These are phyloP conservation scores for Bombus confusus DNA, from an alignment of 1,140 invertebrate species.

Conservation along the genomic window DNA sequence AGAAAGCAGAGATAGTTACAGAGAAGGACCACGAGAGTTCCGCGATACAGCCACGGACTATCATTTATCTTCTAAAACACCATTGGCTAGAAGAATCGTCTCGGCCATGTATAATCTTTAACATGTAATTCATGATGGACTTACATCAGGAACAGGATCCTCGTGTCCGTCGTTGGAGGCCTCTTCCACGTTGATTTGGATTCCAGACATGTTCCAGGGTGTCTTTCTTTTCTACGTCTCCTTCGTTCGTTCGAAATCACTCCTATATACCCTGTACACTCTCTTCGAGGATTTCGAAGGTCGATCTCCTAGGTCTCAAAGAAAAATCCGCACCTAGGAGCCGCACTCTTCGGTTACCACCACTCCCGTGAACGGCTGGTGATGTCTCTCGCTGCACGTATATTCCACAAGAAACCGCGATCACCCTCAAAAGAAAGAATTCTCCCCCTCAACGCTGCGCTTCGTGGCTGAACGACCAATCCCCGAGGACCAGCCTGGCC, in stretches of 20 bases:
- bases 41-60: constrained; percentile 25
- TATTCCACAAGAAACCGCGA: constrained; percentile 63
- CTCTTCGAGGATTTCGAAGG: neutral
- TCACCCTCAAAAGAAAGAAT: constrained; percentile 32
- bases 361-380: constrained; percentile 50
- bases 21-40: constrained; percentile 53
- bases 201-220: constrained; percentile 67
- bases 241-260: constrained; percentile 3
- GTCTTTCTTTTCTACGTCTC: constrained; percentile 11
- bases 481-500: neutral
- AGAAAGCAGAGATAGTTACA: constrained; percentile 54
- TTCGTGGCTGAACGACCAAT: constrained; percentile 50
- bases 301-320: constrained; percentile 36
- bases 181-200: constrained; percentile 73
- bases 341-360: constrained; percentile 34
- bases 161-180: constrained; percentile 56
- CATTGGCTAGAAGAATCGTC: neutral
- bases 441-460: constrained; percentile 22
- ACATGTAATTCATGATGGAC: constrained; percentile 38
- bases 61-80: neutral
- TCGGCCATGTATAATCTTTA: neutral
- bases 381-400: constrained; percentile 20
- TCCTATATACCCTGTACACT: constrained; percentile 5
- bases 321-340: constrained; percentile 26
- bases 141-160: constrained; percentile 70